Evolutionary conservation across 2,113 vertebrate species (phyloP).

Genomic region (Siniperca chuatsi): DNA sequence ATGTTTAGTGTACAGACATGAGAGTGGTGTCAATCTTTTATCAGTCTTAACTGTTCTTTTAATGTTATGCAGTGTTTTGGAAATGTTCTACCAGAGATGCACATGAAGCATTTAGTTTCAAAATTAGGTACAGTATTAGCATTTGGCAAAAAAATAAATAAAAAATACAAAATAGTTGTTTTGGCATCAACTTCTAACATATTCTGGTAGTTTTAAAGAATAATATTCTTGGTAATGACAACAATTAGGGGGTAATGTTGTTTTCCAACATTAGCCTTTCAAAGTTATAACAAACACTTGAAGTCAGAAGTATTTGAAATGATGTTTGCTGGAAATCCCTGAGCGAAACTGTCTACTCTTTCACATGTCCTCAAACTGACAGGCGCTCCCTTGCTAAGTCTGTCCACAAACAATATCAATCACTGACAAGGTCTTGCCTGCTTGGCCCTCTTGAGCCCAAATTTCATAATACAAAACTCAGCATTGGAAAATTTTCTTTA

Average conservation of each 20-base stretch:
- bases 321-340: conserved; percentile 6
- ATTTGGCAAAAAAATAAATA: neutral
- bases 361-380: conserved; percentile 36
- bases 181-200: neutral
- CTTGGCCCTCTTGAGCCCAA: neutral
- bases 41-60: too few species aligned
- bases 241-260: neutral
- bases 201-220: neutral
- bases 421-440: conserved; percentile 27
- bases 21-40: too few species aligned
- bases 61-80: neutral
- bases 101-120: neutral
- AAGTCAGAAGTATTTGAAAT: conserved; percentile 19
- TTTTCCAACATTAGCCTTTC: neutral
- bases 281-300: neutral
- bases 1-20: too few species aligned
- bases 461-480: conserved; percentile 20
- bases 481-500: conserved; percentile 27
- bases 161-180: neutral
- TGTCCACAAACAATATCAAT: conserved; percentile 37
- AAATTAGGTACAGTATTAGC: neutral
- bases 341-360: neutral
- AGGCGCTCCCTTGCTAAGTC: conserved; percentile 5
- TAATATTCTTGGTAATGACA: neutral
- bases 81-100: too few species aligned